phyloP scores from a whole-genome alignment of 2,888 invertebrate species.

The Drosophila bunnanda region DNA sequence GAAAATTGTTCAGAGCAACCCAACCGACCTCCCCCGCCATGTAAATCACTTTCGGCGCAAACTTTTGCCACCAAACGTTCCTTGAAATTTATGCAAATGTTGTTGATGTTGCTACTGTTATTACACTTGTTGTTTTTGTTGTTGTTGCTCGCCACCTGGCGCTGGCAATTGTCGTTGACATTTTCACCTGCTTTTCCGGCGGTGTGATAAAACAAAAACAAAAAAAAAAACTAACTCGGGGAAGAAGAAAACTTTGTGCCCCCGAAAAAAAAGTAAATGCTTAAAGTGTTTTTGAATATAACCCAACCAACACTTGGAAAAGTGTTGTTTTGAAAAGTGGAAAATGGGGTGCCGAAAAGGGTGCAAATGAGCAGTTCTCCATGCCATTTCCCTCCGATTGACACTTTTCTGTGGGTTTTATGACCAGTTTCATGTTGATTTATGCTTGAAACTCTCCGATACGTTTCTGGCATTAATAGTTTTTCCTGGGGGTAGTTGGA shows the following conservation, averaged over 20 bases:
- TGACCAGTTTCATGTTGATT: conserved; percentile 55
- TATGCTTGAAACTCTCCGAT: conserved; percentile 54
- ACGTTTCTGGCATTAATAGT: conserved; percentile 63
- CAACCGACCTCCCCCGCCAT: conserved; percentile 39
- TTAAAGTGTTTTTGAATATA: conserved; percentile 49
- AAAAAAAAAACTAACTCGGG: conserved; percentile 52
- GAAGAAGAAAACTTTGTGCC: conserved; percentile 49
- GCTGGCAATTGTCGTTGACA: conserved; percentile 73
- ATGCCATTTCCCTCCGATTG: conserved; percentile 51
- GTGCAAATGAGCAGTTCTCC: conserved; percentile 13
- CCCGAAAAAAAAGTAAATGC: conserved; percentile 46
- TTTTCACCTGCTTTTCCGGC: conserved; percentile 49
- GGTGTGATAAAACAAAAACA: conserved; percentile 41
- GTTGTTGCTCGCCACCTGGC: conserved; percentile 60
- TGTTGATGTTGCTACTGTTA: conserved; percentile 62
- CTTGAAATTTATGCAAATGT: conserved; percentile 77
- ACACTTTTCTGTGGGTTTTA: conserved; percentile 40
- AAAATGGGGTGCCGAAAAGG: conserved; percentile 21
- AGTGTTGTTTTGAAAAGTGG: conserved; percentile 5
- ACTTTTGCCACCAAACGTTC: conserved; percentile 66
- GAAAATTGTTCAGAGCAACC: conserved; percentile 35
- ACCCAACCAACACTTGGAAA: conserved; percentile 2
- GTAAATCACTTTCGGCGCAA: conserved; percentile 76
- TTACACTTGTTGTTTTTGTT: conserved; percentile 36
- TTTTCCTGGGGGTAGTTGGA: not conserved